Conservation (phyloP, 1,140 invertebrate genomes). For the Drosophila lowei region DNA sequence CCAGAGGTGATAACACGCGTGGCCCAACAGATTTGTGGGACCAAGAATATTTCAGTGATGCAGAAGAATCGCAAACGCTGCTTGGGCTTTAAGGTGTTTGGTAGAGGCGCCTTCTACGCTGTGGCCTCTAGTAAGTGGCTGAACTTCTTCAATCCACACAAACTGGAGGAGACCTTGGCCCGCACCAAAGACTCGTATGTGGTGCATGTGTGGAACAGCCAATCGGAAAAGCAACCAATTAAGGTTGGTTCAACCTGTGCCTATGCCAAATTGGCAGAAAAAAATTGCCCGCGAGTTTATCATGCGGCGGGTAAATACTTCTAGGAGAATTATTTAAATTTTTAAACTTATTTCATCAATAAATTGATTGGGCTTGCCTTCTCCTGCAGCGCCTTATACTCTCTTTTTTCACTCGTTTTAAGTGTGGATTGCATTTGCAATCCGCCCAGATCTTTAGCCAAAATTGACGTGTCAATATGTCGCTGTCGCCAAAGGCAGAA, state of each 20-base stretch:
- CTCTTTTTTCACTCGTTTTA: too few species aligned
- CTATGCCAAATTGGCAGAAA: conserved; percentile 85
- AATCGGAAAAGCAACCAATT: conserved; percentile 84
- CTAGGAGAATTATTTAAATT: conserved; percentile 43
- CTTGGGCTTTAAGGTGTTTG: conserved; percentile 86
- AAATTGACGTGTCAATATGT: too few species aligned
- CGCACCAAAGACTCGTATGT: conserved; percentile 84
- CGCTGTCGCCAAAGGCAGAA: too few species aligned
- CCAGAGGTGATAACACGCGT: conserved; percentile 88
- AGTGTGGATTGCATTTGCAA: too few species aligned
- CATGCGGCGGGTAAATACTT: conserved; percentile 83
- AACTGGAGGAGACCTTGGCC: conserved; percentile 83
- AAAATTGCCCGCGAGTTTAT: conserved; percentile 86
- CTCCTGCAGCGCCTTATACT: too few species aligned
- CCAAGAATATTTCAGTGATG: conserved; percentile 85
- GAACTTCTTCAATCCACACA: conserved; percentile 85
- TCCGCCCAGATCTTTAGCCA: too few species aligned
- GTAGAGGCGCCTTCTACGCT: conserved; percentile 86
- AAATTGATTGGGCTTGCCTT: too few species aligned
- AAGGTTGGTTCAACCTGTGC: conserved; percentile 84
- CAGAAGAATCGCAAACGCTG: conserved; percentile 84
- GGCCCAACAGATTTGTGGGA: conserved; percentile 85
- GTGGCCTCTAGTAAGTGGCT: conserved; percentile 86
- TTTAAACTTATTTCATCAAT: too few species aligned
- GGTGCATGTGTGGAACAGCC: conserved; percentile 89